Evolutionary conservation across 2,113 vertebrate species (phyloP), one percentile per base, ranked within the genome.

Genomic region (Bungarus multicinctus): DNA sequence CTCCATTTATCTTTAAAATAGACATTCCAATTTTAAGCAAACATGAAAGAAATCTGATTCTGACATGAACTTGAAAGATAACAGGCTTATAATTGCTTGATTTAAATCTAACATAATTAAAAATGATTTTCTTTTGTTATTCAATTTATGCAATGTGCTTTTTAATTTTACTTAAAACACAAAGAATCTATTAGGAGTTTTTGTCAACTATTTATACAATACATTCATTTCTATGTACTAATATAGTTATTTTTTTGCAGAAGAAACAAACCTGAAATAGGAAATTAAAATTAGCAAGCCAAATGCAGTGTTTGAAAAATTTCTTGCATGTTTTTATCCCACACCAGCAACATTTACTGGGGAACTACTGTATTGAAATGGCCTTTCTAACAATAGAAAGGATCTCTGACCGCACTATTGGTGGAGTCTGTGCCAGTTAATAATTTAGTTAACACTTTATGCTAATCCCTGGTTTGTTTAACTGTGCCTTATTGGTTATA

Each of bases 41-140:
- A 98, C 98, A 98, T 98, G 98, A 98, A 97, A 97, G 97, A 98
- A 98, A 99, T 99, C 97, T 98, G 98, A 99, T 98, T 98, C 97
- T 95, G 96, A 98, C 97, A 98, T 98, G 97, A 98, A 98, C 97
- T 98, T 96, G 97, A 97, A 97, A 97, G 98, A 98, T 98, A 98
- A 98, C 98, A 94, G 97, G 98, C 98, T 99, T 99, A 98, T 98
- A 97, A 98, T 97, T 97, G 98, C 99, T 98, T 99, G 99, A 99
- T 99, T 98, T 98, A 97, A 97, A 98, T 98, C 98, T 98, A 97
- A 98, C 98, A 98, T 98, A 98, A 99, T 99, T 99, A 99, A 97
- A 97, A 99, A 99, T 97, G 98, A 99, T 99, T 98, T 99, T 98
- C 97, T 96, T 87, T 93, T 97, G 97, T 94, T 95, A 93, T 91